Percentiles rank a stretch among this genome's conserved stretches.
Evolutionary conservation across 30 jellyfish, hydroid and myxozoan species (phyloP).

Genomic region (Haliclystus octoradiatus): DNA sequence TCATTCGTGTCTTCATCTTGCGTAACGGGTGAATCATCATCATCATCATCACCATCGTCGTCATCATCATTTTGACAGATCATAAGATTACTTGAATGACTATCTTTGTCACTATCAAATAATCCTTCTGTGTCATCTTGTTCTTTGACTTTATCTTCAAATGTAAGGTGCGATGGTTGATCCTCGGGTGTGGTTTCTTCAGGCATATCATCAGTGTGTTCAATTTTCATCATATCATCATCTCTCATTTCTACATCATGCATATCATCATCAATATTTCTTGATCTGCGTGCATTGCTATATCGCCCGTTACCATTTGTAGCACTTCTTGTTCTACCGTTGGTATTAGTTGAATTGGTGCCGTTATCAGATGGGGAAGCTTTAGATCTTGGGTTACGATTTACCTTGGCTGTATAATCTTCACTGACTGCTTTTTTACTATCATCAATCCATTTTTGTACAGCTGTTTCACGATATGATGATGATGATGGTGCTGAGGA

Average conservation of each 20-base stretch:
- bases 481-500: slow-evolving; percentile 1
- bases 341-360: not conserved
- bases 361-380: not conserved
- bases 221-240: too few relatives aligned
- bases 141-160: slow-evolving; percentile 23
- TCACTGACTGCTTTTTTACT: not conserved
- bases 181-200: too few relatives aligned
- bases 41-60: slow-evolving; percentile 1
- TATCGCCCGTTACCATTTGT: not conserved
- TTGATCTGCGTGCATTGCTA: not conserved
- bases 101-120: slow-evolving; percentile 13
- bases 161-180: not conserved
- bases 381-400: not conserved
- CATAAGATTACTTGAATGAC: not conserved
- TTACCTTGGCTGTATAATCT: not conserved
- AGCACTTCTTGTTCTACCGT: not conserved
- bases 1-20: not conserved
- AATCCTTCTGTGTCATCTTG: slow-evolving; percentile 21
- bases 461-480: slow-evolving; percentile 15
- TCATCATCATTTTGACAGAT: slow-evolving; percentile 7
- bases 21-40: slow-evolving; percentile 17
- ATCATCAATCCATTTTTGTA: slow-evolving; percentile 42
- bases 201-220: too few relatives aligned
- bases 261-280: not conserved
- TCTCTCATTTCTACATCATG: too few relatives aligned